These are phyloP conservation scores for Halictus ligatus DNA, from an alignment of 2,888 invertebrate genomes.

Conservation along the genomic window DNA sequence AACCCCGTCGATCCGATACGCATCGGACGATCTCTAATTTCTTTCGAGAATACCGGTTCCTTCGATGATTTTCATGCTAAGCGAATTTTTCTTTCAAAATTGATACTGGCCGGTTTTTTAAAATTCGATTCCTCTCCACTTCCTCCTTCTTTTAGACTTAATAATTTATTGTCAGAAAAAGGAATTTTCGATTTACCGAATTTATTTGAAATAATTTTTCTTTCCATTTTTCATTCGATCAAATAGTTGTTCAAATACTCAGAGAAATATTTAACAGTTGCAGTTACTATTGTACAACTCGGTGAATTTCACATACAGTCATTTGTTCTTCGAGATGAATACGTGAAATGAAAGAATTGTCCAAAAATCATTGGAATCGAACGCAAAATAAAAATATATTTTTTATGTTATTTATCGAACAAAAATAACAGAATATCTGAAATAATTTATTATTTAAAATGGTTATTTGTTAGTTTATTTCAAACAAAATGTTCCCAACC, in stretches of 20 bases:
- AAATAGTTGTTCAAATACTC: neutral
- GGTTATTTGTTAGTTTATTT: neutral
- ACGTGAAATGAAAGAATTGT: too few species aligned
- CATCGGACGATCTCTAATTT: conserved; percentile 47
- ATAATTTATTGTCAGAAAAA: neutral
- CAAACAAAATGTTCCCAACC: neutral
- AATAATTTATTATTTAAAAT: neutral
- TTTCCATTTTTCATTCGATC: neutral
- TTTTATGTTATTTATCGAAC: too few species aligned
- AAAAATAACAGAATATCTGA: too few species aligned
- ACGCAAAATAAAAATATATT: neutral
- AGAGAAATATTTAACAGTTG: too few species aligned
- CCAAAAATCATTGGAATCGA: neutral
- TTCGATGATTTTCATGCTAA: neutral
- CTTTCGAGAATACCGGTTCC: conserved; percentile 21
- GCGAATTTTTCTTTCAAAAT: neutral
- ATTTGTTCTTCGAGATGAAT: too few species aligned
- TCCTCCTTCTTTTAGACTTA: neutral
- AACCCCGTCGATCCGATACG: conserved; percentile 22
- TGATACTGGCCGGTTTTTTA: neutral
- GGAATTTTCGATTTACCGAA: neutral
- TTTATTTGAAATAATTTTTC: too few species aligned
- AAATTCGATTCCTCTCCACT: neutral
- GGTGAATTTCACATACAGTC: neutral
- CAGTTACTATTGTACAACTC: neutral